Conservation (phyloP, 2,113 vertebrate genomes). For the Oostethus manadensis region DNA sequence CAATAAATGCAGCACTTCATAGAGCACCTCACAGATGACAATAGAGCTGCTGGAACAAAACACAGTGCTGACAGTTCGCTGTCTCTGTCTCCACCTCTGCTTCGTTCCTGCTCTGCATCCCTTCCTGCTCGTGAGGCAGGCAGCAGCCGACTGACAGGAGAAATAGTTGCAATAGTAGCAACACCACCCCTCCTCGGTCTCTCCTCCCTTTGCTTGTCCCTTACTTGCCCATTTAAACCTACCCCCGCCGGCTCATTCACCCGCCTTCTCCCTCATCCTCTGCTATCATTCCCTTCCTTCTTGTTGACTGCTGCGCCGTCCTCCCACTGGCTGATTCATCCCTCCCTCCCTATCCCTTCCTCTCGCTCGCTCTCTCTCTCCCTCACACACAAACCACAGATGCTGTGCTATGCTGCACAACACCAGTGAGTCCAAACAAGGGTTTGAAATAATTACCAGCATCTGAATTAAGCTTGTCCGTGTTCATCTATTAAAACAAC, state of each 20-base stretch:
- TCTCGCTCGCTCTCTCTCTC: constrained; percentile 10
- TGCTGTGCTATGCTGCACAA: constrained; percentile 37
- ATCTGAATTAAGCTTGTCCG: constrained; percentile 20
- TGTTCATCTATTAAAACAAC: constrained; percentile 8
- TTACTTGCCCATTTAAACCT: constrained; percentile 20
- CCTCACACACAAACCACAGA: constrained; percentile 34
- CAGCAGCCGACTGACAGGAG: constrained; percentile 71
- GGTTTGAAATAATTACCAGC: constrained; percentile 33
- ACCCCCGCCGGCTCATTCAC: constrained; percentile 52
- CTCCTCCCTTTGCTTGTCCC: constrained; percentile 46
- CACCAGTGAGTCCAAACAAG: constrained; percentile 33
- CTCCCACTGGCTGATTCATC: constrained; percentile 57
- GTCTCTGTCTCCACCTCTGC: constrained; percentile 30
- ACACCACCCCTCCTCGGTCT: constrained; percentile 30
- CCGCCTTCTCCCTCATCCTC: constrained; percentile 34
- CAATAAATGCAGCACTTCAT: constrained; percentile 45
- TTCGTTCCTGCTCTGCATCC: constrained; percentile 41
- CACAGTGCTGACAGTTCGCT: constrained; percentile 22
- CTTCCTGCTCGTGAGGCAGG: constrained; percentile 57
- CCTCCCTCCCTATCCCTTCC: constrained; percentile 19
- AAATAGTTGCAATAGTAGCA: constrained; percentile 56
- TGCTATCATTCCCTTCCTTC: constrained; percentile 26
- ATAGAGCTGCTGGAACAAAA: constrained; percentile 26
- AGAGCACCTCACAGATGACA: constrained; percentile 21
- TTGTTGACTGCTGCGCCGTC: constrained; percentile 36